Evolutionary conservation across 1,140 invertebrate species (phyloP), one percentile per base, ranked within the genome.

Genomic region (Drosophila obscura): DNA sequence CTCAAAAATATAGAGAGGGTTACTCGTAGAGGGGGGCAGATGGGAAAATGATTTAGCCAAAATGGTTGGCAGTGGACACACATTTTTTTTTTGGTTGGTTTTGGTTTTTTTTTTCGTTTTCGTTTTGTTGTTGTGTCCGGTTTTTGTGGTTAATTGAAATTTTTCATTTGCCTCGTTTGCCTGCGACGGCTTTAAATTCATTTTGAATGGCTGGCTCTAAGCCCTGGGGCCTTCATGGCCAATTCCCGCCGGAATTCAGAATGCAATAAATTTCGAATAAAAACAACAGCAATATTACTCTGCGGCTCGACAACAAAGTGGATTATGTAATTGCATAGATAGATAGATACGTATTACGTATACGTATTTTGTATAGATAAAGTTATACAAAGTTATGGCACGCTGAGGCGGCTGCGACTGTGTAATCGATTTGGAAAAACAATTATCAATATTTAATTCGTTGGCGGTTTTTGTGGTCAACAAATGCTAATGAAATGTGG

Each of bases 401-500:
- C 19, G 8, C 31, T 1, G n/a, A n/a, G 52, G 26, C 52, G 28
- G 39, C 50, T 31, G 60, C 24, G 2, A 4, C 35, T 7, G 22
- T 19, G 16, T 4, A 49, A 57, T 71, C 45, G 72, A 73, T 68
- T 69, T 60, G 68, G 28, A 74, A 85, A 85, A 85, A 85, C 73
- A 85, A 85, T 85, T 85, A 88, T 88, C 68, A 88, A 88, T 80
- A 88, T 88, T 88, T 88, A 77, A 88, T 83, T 80, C 63, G 57
- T 57, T 73, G 50, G 76, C 39, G 83, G 83, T 83, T 77, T 77
- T 59, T 77, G 72, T 44, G 62, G 60, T 64, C 49, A 15, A 35
- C 55, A 80, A 88, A 77, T 79, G 79, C 77, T 53, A 81, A 87
- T 87, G 77, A 82, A 84, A 77, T 64, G 77, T 80, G 35, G 60